A percentile compares a stretch with the other conserved stretches of the same genome.
Evolutionary conservation across 1,140 invertebrate species (phyloP).

Genomic region (Cotesia vestalis): DNA sequence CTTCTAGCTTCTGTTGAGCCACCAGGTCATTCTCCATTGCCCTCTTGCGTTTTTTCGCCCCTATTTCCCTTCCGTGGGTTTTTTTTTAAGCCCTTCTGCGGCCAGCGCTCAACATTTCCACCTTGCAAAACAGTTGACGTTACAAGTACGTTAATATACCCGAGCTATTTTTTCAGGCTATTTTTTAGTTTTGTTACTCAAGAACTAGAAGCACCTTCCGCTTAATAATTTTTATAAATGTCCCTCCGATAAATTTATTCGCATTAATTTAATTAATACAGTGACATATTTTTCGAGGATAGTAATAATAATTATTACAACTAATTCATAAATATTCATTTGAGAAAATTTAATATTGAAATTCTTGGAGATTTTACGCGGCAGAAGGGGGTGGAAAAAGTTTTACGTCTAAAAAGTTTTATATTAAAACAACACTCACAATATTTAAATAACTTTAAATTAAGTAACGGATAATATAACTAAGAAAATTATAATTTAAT

Average conservation of each 20-base stretch:
- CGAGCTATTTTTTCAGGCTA: not conserved
- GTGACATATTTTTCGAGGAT: not conserved
- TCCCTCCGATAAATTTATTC: slow-evolving; percentile 39
- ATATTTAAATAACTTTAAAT: no score
- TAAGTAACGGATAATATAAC: no score
- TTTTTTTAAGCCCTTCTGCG: not conserved
- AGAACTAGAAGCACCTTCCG: no score
- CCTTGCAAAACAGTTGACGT: no score
- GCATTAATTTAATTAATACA: slow-evolving; percentile 57
- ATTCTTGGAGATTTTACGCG: not conserved
- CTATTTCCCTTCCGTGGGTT: not conserved
- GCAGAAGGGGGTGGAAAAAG: slow-evolving; percentile 6
- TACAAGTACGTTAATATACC: no score
- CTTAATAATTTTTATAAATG: no score
- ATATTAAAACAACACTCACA: slow-evolving; percentile 5
- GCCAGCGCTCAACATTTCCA: no score
- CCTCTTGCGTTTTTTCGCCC: slow-evolving; percentile 6
- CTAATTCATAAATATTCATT: slow-evolving; percentile 63
- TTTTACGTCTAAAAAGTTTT: slow-evolving; percentile 17
- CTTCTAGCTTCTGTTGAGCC: not conserved
- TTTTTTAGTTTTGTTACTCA: no score
- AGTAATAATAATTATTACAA: slow-evolving; percentile 50
- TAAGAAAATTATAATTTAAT: no score
- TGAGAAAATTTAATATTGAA: slow-evolving; percentile 53
- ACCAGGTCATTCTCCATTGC: slow-evolving; percentile 23